Base-by-base conservation (phyloP, 2,113 vertebrate species). In the Pomatostomus ruficeps region DNA sequence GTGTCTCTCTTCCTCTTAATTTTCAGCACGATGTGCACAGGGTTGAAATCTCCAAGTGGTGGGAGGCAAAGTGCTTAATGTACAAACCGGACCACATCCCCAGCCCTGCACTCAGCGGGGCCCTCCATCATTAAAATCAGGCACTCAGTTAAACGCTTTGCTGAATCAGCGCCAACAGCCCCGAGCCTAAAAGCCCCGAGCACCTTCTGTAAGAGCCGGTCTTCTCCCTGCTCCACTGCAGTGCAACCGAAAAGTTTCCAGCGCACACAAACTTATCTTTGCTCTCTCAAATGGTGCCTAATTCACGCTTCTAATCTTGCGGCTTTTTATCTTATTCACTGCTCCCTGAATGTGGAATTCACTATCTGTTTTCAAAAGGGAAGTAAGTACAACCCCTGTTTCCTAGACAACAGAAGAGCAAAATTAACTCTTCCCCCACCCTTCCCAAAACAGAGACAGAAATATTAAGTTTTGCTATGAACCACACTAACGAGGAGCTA, bases 371-470 rank as follows among this genome's bases (percentile, higher is more conserved):
- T 94, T 93, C 87, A 88, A 96, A 96, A 86, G 88, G 68, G 76
- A 93, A 93, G 75, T 91, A 78, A 96, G 81, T 90, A 93, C 92
- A 77, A 93, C 85, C 55, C 59, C 90, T 77, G 88, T 96, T 95
- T 96, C 95, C 94, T 93, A 96, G 94, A 96, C 95, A 96, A 97
- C 95, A 86, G 89, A 70, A 59, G 82, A 95, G 55, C 42, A 94
- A 93, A 96, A 96, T 96, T 95, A 97, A 95, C 91, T 94, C 96
- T 96, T 94, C 55, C 46, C 49, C 74, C 40, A 43, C 63, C 63
- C 88, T 68, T 76, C 85, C 87, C 67, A 65, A 93, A 94, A 94
- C 25, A 75, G 26, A 62, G 31, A 74, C 18, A 62, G 52, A 65
- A 95, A 86, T 84, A 84, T 2, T 86, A n/a, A 86, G 65, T 84